Conservation (phyloP, 2,888 invertebrate species). For the Physocephala rufipes region DNA sequence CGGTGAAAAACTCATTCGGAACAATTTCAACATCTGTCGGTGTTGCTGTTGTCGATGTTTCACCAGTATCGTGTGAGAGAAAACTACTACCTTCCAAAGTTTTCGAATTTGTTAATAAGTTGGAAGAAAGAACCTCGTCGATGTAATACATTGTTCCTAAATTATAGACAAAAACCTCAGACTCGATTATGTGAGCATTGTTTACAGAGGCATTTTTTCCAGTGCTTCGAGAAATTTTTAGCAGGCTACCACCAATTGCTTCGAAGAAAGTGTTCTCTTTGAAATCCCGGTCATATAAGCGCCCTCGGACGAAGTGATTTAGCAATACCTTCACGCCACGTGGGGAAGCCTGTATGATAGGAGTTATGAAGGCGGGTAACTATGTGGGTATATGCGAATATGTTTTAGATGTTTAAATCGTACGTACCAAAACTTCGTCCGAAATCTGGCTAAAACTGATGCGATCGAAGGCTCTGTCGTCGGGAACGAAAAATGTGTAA, state of each 20-base stretch:
- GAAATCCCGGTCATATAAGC: constrained; percentile 71
- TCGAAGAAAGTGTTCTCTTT: constrained; percentile 68
- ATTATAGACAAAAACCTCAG: constrained; percentile 73
- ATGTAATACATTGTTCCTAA: constrained; percentile 74
- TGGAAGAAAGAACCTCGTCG: constrained; percentile 69
- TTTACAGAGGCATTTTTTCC: constrained; percentile 68
- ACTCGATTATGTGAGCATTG: constrained; percentile 70
- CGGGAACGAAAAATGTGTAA: constrained; percentile 77
- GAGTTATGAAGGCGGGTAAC: background rate
- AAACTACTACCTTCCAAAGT: constrained; percentile 51
- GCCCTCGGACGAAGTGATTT: constrained; percentile 72
- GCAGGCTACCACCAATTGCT: constrained; percentile 70
- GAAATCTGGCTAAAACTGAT: constrained; percentile 70
- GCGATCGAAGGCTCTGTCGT: constrained; percentile 73
- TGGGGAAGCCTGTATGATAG: constrained; percentile 67
- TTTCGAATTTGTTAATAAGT: constrained; percentile 56
- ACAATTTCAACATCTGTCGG: constrained; percentile 64
- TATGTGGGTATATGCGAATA: no score
- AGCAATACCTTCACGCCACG: constrained; percentile 70
- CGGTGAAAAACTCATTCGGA: constrained; percentile 63
- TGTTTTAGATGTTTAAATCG: background rate
- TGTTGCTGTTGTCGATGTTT: constrained; percentile 48
- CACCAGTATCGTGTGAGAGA: constrained; percentile 45
- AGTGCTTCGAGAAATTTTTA: constrained; percentile 67
- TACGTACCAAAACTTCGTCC: constrained; percentile 67